Conservation (phyloP, 2,797 vertebrate species). For the Melopsittacus undulatus region DNA sequence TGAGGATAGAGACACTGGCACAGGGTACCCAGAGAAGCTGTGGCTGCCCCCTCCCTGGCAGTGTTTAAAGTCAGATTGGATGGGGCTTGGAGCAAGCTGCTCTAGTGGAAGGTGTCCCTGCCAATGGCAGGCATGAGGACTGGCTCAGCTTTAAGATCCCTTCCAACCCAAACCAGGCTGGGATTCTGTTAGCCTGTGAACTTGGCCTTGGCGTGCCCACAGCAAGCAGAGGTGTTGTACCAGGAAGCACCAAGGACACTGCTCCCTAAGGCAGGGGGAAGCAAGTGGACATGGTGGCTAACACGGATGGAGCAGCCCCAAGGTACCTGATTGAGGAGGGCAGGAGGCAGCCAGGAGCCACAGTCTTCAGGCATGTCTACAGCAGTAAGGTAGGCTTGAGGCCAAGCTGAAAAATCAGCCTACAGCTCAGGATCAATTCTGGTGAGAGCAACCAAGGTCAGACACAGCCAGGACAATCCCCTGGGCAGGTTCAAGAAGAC, state of each 20-base stretch:
- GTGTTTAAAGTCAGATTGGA: not conserved
- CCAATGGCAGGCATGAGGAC: too few relatives aligned
- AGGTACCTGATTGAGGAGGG: not conserved
- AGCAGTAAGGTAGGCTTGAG: not conserved
- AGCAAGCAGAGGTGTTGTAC: not conserved
- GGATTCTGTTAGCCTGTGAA: not conserved
- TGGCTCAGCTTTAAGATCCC: not conserved
- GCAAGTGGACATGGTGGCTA: not conserved
- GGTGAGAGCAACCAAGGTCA: not conserved
- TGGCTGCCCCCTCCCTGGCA: not conserved
- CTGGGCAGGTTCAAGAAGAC: too few relatives aligned
- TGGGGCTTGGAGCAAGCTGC: not conserved
- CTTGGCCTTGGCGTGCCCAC: not conserved
- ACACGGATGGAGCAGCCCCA: not conserved
- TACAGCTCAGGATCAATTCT: not conserved
- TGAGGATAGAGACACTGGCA: not conserved
- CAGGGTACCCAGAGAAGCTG: too few relatives aligned
- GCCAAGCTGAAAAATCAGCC: not conserved
- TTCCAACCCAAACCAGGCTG: not conserved
- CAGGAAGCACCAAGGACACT: not conserved
- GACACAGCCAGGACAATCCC: not conserved
- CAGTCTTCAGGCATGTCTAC: accelerated
- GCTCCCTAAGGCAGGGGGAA: not conserved
- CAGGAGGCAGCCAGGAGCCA: not conserved
- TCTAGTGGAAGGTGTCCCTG: not conserved